Evolutionary conservation across 2,113 vertebrate species (phyloP), one percentile per base, ranked within the genome.

Genomic region (Lophius piscatorius): DNA sequence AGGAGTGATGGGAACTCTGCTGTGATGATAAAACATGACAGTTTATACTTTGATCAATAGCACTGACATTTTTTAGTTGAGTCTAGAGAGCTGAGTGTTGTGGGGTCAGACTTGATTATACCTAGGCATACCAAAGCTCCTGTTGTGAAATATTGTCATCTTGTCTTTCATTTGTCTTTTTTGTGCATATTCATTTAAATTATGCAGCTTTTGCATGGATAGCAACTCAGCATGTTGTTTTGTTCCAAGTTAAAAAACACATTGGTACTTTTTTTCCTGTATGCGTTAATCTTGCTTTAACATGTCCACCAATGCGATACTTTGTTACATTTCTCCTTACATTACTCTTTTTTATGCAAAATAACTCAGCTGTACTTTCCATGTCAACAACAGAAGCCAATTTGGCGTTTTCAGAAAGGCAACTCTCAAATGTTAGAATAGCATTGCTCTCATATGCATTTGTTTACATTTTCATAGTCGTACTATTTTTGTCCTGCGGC

Each of bases 401-500:
- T 76, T 58, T 83, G 79, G 63, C 82, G 1, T 71, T 40, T 82
- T 84, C 52, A 63, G 26, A 17, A 66, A 28, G 52, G 59, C 59
- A 81, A 58, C 63, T 70, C 87, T 79, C 46, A 80, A 17, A 52
- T 42, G 22, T 52, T 59, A 59, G 60, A 60, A 51, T 39, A 23
- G 36, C 48, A 29, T 67, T 47, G 59, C 40, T 80, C 74, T 72
- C 55, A 41, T 63, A 52, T 69, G 63, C 76, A 70, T 80, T 70
- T 81, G 84, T 89, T 90, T 87, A 84, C 85, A 87, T 88, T 81
- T 84, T 83, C 79, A 84, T 80, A 78, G 61, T 79, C 63, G 76
- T 52, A 55, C 65, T 78, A 64, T 74, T 72, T 41, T 78, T 74
- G 61, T 83, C 86, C 59, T 69, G 68, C 78, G 63, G 56, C 63